Percentiles rank a stretch among this genome's conserved stretches.
phyloP scores from a whole-genome alignment of 2,797 vertebrate genomes.

The Galagoides demidoff region DNA sequence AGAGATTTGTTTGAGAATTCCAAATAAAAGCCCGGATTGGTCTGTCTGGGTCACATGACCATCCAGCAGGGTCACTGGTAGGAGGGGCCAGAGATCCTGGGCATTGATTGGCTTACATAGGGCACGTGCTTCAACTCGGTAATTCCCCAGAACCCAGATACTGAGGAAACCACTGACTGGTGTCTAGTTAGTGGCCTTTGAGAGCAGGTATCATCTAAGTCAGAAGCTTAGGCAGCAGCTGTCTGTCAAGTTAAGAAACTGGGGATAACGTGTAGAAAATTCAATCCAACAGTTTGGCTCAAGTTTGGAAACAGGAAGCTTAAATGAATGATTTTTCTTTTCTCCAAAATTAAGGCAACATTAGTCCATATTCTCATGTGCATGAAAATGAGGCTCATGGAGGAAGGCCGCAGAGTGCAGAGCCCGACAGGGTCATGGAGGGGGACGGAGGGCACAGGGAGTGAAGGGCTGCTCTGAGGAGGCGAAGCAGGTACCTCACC shows the following conservation, averaged over 20 bases:
- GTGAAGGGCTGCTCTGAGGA: not conserved
- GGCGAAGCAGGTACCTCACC: not conserved
- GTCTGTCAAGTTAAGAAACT: not conserved
- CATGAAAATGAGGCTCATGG: not conserved
- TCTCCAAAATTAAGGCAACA: not conserved
- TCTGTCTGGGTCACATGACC: not conserved
- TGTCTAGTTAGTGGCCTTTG: not conserved
- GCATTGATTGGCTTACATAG: not conserved
- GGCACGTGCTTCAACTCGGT: not conserved
- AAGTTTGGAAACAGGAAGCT: not conserved
- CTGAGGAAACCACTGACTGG: not conserved
- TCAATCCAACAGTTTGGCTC: not conserved
- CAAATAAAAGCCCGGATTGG: not conserved
- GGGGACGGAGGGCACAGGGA: not conserved
- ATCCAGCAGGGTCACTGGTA: not conserved
- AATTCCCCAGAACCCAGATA: not conserved
- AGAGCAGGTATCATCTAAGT: too few species aligned
- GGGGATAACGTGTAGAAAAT: not conserved
- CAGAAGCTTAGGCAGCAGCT: not conserved
- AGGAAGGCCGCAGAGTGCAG: fast-evolving
- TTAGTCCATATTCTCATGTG: not conserved
- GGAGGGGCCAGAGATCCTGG: not conserved
- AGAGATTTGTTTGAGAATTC: not conserved
- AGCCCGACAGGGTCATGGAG: not conserved
- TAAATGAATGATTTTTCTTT: not conserved